These are phyloP conservation scores for Pipistrellus nathusii DNA, from an alignment of 2,797 vertebrate species.

Conservation along the genomic window DNA sequence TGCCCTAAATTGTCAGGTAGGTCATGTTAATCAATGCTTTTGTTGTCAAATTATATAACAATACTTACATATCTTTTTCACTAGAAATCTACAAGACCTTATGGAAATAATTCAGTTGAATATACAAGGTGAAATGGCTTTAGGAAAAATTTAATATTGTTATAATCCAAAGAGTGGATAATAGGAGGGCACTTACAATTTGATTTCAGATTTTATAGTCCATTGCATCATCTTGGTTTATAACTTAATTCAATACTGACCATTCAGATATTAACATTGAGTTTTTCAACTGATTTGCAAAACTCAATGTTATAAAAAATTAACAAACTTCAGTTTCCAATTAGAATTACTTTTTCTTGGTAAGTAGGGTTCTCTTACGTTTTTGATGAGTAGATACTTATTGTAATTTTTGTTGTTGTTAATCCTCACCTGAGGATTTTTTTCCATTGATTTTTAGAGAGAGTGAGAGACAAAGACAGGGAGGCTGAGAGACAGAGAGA, in stretches of 20 bases:
- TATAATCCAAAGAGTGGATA: conserved; percentile 1
- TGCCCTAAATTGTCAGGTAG: conserved; percentile 86
- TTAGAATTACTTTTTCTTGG: neutral
- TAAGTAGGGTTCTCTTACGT: neutral
- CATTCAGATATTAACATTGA: too few relatives aligned
- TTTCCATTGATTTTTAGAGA: too few relatives aligned
- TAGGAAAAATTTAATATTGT: conserved; percentile 36
- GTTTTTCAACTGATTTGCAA: neutral
- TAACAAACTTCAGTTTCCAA: neutral
- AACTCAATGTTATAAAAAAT: neutral
- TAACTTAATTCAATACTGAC: neutral
- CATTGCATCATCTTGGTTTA: neutral
- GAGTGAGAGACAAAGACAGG: too few relatives aligned
- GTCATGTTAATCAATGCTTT: neutral
- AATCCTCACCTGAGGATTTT: too few relatives aligned
- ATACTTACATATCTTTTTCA: neutral
- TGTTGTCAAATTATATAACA: neutral
- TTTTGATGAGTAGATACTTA: neutral
- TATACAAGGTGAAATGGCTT: neutral
- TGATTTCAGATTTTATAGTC: conserved; percentile 24
- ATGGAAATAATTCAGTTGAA: conserved; percentile 25
- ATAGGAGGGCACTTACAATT: neutral
- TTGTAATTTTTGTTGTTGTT: neutral
- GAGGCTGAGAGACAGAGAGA: too few relatives aligned
- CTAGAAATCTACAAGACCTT: neutral